Evolutionary conservation across 2,888 invertebrate species (phyloP).

Genomic region (Agrypnus murinus): DNA sequence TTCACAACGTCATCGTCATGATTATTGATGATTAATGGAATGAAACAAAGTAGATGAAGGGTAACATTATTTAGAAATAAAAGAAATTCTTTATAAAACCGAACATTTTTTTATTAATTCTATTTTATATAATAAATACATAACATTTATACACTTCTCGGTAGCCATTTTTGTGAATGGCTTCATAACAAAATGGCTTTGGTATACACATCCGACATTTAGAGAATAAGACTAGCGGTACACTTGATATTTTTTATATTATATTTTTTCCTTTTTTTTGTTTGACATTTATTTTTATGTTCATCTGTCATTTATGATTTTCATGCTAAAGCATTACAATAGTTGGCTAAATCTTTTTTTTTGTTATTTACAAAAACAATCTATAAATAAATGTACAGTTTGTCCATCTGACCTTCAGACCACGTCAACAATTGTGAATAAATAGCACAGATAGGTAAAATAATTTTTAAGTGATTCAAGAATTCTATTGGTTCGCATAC

Average conservation of each 20-base stretch:
- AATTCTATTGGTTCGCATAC: no score
- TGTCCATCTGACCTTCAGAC: no score
- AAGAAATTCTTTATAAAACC: slow-evolving; percentile 42
- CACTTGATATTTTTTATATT: slow-evolving; percentile 64
- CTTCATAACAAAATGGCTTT: slow-evolving; percentile 61
- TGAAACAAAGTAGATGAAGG: no score
- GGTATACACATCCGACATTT: slow-evolving; percentile 59
- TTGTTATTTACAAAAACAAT: slow-evolving; percentile 48
- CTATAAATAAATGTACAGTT: no score
- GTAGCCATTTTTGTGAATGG: slow-evolving; percentile 59
- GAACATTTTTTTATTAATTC: slow-evolving; percentile 57
- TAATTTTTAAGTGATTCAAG: no score
- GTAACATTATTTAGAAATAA: background rate
- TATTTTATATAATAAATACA: slow-evolving; percentile 70
- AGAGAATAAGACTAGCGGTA: slow-evolving; percentile 64
- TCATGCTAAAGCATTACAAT: slow-evolving; percentile 58
- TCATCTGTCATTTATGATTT: background rate
- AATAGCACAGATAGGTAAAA: no score
- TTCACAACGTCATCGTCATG: background rate
- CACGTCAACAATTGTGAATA: no score
- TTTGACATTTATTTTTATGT: background rate
- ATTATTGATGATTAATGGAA: background rate
- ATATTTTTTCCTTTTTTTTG: slow-evolving; percentile 4
- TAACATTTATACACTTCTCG: slow-evolving; percentile 69
- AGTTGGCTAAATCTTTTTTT: slow-evolving; percentile 55